Base-by-base conservation (phyloP, 1,140 invertebrate genomes). In the Zaprionus inermis region DNA sequence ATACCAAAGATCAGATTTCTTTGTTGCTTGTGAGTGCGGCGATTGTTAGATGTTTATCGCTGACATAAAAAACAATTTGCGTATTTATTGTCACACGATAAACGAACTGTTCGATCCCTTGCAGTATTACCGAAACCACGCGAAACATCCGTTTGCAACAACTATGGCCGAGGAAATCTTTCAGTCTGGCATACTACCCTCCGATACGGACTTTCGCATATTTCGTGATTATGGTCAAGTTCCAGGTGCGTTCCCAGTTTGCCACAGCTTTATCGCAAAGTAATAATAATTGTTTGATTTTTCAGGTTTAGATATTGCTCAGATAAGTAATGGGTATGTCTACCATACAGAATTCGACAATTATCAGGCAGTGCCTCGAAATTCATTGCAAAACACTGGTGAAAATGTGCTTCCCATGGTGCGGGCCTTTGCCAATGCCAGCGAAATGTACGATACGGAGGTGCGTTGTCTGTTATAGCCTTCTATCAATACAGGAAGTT, bases 101-200 rank as follows among this genome's bases (percentile, higher is more conserved):
- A 97, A 96, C 41, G 34, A 24, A 30, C 11, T 32, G 34, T 18
- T 30, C 36, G 4, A 63, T 57, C 16, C 28, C 22, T 34, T 55
- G 7, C 44, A 86, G 83, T 83, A 78, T n/a, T 86, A 86, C 22
- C 72, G 73, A 30, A 51, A 80, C 12, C 28, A 78, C 64, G 83
- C 79, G 11, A 80, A 72, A 72, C 96, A 98, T 94, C 98, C 98
- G 3, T 97, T 96, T 93, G 97, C 97, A 6, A 97, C 96, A 41
- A 96, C 97, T 30, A 92, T 99, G 78, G 98, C 96, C 52, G 98
- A 99, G 94, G 98, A 99, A 94, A 95, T 99, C 83, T 99, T 99
- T 93, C 96, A 98, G 93, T 96, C 95, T 88, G 97, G 97, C 6
- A 93, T 98, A 32, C 96, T 99, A 76, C 98, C 98, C 24, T 97